Base-by-base conservation (phyloP, 2,888 invertebrate species). In the Melikaiella ostensackeni region DNA sequence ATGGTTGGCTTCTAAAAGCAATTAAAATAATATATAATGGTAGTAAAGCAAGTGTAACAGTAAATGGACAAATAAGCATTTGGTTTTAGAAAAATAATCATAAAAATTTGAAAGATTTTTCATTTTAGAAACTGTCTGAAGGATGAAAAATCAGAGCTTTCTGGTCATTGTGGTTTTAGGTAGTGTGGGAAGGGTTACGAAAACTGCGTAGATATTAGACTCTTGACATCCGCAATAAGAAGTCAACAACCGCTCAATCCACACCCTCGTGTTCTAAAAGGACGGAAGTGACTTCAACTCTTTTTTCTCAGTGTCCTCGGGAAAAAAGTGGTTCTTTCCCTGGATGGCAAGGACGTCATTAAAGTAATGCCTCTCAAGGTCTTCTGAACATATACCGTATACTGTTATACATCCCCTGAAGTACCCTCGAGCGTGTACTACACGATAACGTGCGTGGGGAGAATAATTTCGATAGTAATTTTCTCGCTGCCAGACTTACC, bases 391-490 rank as follows among this genome's bases (percentile, higher is more conserved):
- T 21, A 35, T 63, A 63, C 21, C 38, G 55, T 55, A 55, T 55
- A 21, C 55, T 55, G 50, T n/a, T 50, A n/a, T 21, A 9, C 9
- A 55, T 9, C 46, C 27, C 42, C 21, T 19, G 19, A 46, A 66
- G 66, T 66, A 66, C 46, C 21, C 66, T 46, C 19, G 46, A 66
- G 66, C 30, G 62, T 66, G 38, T 66, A 66, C 11, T 66, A 46
- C 24, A 66, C 19, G 66, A 46, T 66, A 66, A 66, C 27, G 27
- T 66, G 42, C 46, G 66, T 19, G 64, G 66, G 66, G 66, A 66
- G 46, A 66, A 66, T 46, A 66, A 66, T 66, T 66, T 66, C 66
- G 46, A 66, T 66, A 66, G 42, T 66, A 66, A 66, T 66, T 66
- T 66, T 66, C 66, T 24, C 19, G 46, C 66, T 66, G 66, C 27